Base-by-base conservation (phyloP, 2,888 invertebrate genomes). In the Tromatobia lineatoria region DNA sequence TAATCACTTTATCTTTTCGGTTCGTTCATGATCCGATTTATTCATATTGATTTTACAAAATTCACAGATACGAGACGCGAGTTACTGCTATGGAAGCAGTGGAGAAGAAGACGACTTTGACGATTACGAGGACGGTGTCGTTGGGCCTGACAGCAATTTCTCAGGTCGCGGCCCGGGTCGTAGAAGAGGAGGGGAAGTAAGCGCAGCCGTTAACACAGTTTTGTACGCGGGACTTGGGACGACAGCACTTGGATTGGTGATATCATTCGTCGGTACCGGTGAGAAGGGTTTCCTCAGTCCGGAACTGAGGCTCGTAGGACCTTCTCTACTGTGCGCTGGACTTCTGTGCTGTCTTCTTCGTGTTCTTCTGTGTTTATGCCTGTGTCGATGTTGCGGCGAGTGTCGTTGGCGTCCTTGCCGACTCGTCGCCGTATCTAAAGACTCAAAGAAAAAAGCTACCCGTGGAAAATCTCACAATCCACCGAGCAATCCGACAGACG, bases 261-360 rank as follows among this genome's bases (percentile, higher is more conserved):
- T 98, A 90, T 97, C 97, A 93, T 98, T 98, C 94, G 98, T 98
- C 88, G 98, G 98, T 89, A 97, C 98, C 87, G 98, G 98, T 91
- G 98, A 98, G 94, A 97, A 98, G 94, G 96, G 95, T 96, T 94
- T 98, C 97, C 96, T 97, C 96, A 98, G 98, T 87, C 96, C 97
- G 87, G 98, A 97, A 93, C 95, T 98, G 89, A 96, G 97, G 90
- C 95, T 98, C 91, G 97, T 98, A 94, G 98, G 98, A 86, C 98
- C 98, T 86, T 96, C 97, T 86, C 95, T 97, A 90, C 96, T 97
- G 92, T 96, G 95, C 91, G 95, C 97, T 90, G 98, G 98, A 89
- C 95, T 97, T 90, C 95, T 97, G 88, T 97, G 97, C 94, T 97
- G 97, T 94, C 94, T 98, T 91, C 95, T 98, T 91, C 96, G 98